Percentiles rank a stretch among this genome's conserved stretches.
Conservation (phyloP, 2,888 invertebrate genomes). For the Troides aeacus region DNA sequence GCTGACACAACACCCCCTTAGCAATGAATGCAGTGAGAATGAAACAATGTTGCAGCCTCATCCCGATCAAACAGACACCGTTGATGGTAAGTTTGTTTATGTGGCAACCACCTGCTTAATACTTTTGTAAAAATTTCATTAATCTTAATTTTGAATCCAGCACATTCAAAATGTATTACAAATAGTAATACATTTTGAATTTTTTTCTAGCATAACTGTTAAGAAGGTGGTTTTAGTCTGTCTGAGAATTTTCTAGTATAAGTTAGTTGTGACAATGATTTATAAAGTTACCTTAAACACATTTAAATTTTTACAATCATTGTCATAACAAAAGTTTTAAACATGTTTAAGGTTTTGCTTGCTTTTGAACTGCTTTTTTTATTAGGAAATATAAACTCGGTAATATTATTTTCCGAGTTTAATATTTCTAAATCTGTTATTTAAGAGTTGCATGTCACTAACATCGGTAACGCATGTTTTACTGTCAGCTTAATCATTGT, state of each 20-base stretch:
- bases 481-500: constrained; percentile 52
- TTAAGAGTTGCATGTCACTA: constrained; percentile 46
- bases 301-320: neutral
- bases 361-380: constrained; percentile 22
- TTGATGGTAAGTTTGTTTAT: constrained; percentile 83
- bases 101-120: constrained; percentile 35
- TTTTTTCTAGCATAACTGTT: neutral
- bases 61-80: constrained; percentile 86
- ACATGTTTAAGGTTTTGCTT: constrained; percentile 22
- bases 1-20: constrained; percentile 81
- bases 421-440: constrained; percentile 27
- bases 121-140: neutral
- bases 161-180: neutral
- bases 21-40: constrained; percentile 80
- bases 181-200: too few species aligned
- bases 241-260: neutral
- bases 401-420: neutral
- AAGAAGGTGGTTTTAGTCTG: constrained; percentile 14
- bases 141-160: neutral
- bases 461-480: constrained; percentile 40
- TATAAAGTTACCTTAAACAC: neutral
- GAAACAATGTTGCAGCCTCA: constrained; percentile 82
- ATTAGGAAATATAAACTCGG: constrained; percentile 16
- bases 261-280: constrained; percentile 4
- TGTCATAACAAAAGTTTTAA: constrained; percentile 23